Conservation (phyloP, 2,113 vertebrate species). For the Fulica atra region DNA sequence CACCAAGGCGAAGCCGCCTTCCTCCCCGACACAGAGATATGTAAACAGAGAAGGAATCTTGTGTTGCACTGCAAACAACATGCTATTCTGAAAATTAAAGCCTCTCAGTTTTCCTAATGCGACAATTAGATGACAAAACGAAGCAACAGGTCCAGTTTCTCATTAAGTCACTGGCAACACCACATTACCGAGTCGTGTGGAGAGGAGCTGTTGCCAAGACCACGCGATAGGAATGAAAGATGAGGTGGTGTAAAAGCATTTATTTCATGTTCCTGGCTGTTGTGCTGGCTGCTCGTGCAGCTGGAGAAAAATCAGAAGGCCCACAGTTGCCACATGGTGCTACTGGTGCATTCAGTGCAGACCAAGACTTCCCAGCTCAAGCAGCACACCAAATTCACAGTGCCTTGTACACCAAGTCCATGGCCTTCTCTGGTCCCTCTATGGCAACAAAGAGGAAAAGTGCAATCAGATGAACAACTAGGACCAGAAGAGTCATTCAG, state of each 20-base stretch:
- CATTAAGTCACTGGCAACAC: neutral
- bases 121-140: neutral
- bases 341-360: neutral
- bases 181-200: neutral
- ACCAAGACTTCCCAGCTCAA: neutral
- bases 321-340: neutral
- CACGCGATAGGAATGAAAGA: neutral
- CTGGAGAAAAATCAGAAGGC: neutral
- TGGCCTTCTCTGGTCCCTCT: neutral
- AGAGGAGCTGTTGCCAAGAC: neutral
- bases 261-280: neutral
- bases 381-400: neutral
- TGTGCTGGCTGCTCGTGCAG: neutral
- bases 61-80: neutral
- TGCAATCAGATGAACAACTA: neutral
- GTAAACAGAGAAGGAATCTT: neutral
- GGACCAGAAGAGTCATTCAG: neutral
- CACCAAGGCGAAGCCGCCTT: neutral
- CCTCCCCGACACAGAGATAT: neutral
- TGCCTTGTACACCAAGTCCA: neutral
- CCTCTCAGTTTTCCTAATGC: neutral
- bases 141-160: neutral
- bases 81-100: neutral
- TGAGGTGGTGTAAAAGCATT: neutral
- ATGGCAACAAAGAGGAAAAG: neutral